Base-by-base conservation (phyloP, 2,797 vertebrate genomes). In the Poliocrania exsul region DNA sequence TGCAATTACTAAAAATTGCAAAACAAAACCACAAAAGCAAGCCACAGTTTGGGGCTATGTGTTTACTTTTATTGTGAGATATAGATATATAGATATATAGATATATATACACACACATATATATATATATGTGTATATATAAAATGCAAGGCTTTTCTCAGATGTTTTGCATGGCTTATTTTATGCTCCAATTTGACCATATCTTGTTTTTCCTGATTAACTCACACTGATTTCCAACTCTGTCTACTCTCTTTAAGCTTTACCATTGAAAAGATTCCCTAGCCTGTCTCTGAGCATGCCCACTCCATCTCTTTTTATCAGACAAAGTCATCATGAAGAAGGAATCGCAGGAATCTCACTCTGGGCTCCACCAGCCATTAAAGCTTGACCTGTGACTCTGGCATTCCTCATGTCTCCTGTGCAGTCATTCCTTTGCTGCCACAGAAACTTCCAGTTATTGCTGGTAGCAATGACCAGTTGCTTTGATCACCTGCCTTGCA, bases 381-480 rank as follows among this genome's bases (percentile, higher is more conserved):
- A 18, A 79, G 62, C 37, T 66, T 95, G 95, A 94, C 94, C 94
- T 93, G 94, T 94, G 91, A 79, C 91, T 93, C 88, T 47, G 77
- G 66, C 88, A 91, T 90, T 92, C 66, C 80, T 95, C 80, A 42
- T 0, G 4, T 75, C 75, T 75, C 54, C 82, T 23, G 28, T 28
- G 82, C 85, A 18, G 13, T 18, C 80, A 75, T 91, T 88, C 93
- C 91, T 93, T 1, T 7, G 73, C 80, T 90, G 81, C 80, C 67
- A 56, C 88, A 88, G 86, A 72, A 86, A 79, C 58, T 75, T 26
- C 58, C 42, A 6, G 33, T 10, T 50, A 13, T 21, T 56, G 66
- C 75, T 88, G 85, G 89, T 75, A 67, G 61, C n/a, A 1, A 11
- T 29, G 72, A 46, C 40, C 89, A 85, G 46, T 47, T 54, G 69